These are phyloP conservation scores for Ceyx melanurus DNA, from an alignment of 2,113 vertebrate species.

Conservation along the genomic window DNA sequence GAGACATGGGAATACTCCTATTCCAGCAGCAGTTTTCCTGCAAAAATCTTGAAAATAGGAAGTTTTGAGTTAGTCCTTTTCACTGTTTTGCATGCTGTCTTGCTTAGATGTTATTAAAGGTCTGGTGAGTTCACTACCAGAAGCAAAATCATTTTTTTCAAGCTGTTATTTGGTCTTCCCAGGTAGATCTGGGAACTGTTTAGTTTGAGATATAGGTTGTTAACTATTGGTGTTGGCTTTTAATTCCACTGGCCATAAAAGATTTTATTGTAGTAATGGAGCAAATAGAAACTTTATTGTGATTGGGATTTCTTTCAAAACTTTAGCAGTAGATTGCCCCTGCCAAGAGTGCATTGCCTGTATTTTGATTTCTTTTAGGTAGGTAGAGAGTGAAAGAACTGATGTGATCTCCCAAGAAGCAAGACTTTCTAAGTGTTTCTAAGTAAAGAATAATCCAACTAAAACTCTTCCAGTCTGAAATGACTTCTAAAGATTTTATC, in stretches of 20 bases:
- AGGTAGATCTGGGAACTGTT: neutral
- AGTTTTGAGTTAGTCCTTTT: neutral
- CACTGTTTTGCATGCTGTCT: neutral
- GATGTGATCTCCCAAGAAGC: neutral
- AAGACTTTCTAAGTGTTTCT: neutral
- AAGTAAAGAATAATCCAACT: neutral
- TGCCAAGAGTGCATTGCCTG: neutral
- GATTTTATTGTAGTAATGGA: neutral
- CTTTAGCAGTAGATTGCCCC: neutral
- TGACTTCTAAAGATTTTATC: neutral
- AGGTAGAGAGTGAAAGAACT: neutral
- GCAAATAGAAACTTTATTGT: neutral
- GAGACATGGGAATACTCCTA: neutral
- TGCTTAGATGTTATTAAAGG: neutral
- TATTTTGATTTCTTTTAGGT: neutral
- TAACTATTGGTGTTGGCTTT: neutral
- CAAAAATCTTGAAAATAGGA: neutral
- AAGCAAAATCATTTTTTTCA: neutral
- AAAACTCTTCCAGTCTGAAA: neutral
- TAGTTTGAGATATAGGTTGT: neutral
- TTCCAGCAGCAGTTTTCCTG: neutral
- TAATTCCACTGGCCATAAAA: neutral
- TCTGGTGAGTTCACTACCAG: neutral
- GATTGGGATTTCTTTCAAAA: conserved; percentile 7
- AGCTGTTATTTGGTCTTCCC: neutral